Base-by-base conservation (phyloP, 2,113 vertebrate species). In the Saimiri boliviensis region DNA sequence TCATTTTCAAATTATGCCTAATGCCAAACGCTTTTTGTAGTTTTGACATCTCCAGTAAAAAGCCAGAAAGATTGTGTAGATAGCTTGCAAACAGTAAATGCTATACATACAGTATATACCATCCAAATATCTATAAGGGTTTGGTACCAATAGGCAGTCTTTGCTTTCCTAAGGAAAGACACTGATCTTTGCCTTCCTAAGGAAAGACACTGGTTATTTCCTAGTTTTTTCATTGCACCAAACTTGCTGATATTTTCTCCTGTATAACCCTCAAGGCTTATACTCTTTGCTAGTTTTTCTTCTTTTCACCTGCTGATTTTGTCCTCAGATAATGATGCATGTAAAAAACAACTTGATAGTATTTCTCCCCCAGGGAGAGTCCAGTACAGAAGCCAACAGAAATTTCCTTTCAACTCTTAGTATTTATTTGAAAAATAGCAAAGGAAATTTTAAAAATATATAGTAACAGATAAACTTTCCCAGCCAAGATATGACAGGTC, bases 231-330 rank as follows among this genome's bases (percentile, higher is more conserved):
- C 40, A 7, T 82, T 8, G 6, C 13, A 54, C 83, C 17, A 42
- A 52, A 71, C 79, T 73, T 80, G 6, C 68, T 54, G 21, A 20
- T 3, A 1, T 32, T 40, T 70, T 19, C 35, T 52, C 42, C 17
- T 32, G 2, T 13, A 11, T 8, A 1, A 13, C 23, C 8, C 19
- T 73, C 60, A 68, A 16, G 20, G 9, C 20, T 86, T 81, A 52
- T 35, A 35, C 20, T 74, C 25, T 35, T 80, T 49, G 32, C 74
- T n/a, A 40, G 21, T 52, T 54, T 58, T 74, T 49, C 40, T 47
- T 86, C 35, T 79, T 86, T 71, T 58, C 54, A n/a, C 47, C 80
- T 87, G 56, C 81, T 45, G 86, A 87, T 80, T 80, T 60, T 47
- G 11, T 52, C 80, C 63, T 93, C 74, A 56, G 47, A 63, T 27